A percentile compares a stretch with the other conserved stretches of the same genome.
These are phyloP conservation scores for Centropyge bicolor DNA, from an alignment of 2,797 vertebrate genomes.

Conservation along the genomic window DNA sequence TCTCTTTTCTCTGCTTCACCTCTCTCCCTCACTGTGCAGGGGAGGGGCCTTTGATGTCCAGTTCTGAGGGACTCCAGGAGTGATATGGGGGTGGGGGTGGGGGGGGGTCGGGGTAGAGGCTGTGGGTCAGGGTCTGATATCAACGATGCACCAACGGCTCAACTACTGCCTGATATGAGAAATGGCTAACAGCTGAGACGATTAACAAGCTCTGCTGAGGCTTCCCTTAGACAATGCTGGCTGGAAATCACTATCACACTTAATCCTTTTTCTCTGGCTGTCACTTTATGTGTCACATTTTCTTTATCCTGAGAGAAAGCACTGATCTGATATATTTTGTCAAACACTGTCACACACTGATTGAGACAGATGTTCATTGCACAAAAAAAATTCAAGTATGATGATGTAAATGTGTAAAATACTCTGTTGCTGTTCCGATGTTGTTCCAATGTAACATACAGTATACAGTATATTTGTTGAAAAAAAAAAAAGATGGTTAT, in stretches of 20 bases:
- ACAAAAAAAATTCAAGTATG: constrained; percentile 77
- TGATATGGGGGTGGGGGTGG: constrained; percentile 30
- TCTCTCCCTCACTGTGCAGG: constrained; percentile 59
- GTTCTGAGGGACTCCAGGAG: constrained; percentile 70
- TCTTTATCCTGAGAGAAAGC: constrained; percentile 70
- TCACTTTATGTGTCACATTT: constrained; percentile 75
- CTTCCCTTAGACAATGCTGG: constrained; percentile 64
- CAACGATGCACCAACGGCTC: constrained; percentile 71
- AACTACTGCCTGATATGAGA: constrained; percentile 76
- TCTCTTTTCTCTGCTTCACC: constrained; percentile 63
- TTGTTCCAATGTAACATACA: constrained; percentile 84
- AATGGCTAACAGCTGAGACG: constrained; percentile 75
- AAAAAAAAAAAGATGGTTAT: constrained; percentile 71
- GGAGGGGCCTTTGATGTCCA: constrained; percentile 72
- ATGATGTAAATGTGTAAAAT: constrained; percentile 84
- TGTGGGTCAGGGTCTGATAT: constrained; percentile 65
- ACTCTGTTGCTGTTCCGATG: constrained; percentile 82
- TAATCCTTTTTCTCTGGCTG: constrained; percentile 66
- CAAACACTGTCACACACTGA: constrained; percentile 66
- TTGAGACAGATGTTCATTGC: constrained; percentile 72
- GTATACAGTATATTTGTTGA: constrained; percentile 83
- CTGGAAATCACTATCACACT: constrained; percentile 62
- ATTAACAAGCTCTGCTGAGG: constrained; percentile 60
- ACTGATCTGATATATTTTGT: constrained; percentile 72
- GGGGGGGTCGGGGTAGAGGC: constrained; percentile 22